These are phyloP conservation scores for Campylomormyrus tamandua DNA, from an alignment of 2,113 vertebrate genomes.

Conservation along the genomic window DNA sequence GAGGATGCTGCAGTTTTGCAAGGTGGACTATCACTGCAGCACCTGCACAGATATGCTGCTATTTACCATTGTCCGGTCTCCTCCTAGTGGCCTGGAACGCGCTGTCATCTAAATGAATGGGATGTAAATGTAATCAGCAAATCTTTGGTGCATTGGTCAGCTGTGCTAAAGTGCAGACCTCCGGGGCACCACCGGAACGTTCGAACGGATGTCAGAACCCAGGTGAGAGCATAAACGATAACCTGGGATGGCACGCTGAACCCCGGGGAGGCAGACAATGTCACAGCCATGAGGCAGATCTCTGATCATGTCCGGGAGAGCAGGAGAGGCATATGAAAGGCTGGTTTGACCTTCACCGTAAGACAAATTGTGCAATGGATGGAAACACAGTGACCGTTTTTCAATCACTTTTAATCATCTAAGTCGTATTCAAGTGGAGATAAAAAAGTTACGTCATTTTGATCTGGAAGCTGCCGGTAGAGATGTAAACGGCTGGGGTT, in stretches of 20 bases:
- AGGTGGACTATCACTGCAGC: not conserved
- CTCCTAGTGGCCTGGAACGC: not conserved
- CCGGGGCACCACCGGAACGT: not conserved
- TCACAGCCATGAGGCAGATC: not conserved
- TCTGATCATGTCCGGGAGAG: not conserved
- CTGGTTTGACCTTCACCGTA: conserved; percentile 30
- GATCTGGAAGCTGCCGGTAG: conserved; percentile 20
- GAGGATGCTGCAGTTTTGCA: not conserved
- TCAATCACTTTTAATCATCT: conserved; percentile 40
- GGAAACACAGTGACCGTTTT: conserved; percentile 33
- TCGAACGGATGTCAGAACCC: not conserved
- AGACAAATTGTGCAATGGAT: conserved; percentile 38
- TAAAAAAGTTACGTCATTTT: conserved; percentile 25
- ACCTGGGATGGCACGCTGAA: not conserved
- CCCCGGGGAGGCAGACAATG: not conserved
- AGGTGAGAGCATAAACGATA: not conserved
- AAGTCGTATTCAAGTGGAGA: conserved; percentile 36
- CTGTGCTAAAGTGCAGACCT: not conserved
- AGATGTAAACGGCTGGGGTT: conserved; percentile 29
- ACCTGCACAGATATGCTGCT: not conserved
- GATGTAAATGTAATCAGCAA: not conserved
- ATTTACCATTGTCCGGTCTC: not conserved
- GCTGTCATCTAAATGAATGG: not conserved
- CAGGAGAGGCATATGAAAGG: not conserved
- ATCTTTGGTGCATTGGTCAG: not conserved